Evolutionary conservation across 2,797 vertebrate genomes (phyloP).

Genomic region (Erethizon dorsatum): DNA sequence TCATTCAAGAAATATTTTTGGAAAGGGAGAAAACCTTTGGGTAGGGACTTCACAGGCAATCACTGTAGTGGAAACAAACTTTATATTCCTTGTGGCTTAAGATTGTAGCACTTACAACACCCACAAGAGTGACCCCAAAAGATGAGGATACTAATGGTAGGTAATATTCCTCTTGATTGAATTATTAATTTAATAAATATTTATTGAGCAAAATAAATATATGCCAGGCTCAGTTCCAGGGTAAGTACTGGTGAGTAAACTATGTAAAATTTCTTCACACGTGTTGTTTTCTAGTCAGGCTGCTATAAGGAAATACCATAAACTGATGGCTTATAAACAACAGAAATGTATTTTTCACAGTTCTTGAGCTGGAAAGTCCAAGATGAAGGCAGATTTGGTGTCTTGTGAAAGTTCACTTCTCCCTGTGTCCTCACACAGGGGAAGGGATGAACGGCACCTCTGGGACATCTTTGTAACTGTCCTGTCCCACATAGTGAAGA

Average conservation of each 20-base stretch:
- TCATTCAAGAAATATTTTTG: slow-evolving; percentile 69
- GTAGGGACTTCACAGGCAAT: neutral
- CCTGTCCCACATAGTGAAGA: neutral
- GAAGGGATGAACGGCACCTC: neutral
- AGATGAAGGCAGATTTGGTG: neutral
- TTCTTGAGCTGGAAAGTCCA: neutral
- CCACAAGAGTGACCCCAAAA: neutral
- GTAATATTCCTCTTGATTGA: neutral
- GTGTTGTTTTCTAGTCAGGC: neutral
- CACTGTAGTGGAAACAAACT: neutral
- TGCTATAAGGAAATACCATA: neutral
- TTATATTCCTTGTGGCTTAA: neutral
- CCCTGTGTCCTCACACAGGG: neutral
- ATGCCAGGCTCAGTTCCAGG: neutral
- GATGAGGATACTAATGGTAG: neutral
- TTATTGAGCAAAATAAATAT: neutral
- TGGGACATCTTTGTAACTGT: neutral
- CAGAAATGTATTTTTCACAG: neutral
- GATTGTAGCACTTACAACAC: neutral
- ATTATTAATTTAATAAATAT: slow-evolving; percentile 9
- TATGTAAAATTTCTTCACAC: neutral
- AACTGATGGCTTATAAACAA: neutral
- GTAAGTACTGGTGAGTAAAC: neutral
- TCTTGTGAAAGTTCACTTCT: neutral
- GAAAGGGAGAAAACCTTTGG: neutral